phyloP scores from a whole-genome alignment of 2,797 vertebrate species.

The Peromyscus eremicus region DNA sequence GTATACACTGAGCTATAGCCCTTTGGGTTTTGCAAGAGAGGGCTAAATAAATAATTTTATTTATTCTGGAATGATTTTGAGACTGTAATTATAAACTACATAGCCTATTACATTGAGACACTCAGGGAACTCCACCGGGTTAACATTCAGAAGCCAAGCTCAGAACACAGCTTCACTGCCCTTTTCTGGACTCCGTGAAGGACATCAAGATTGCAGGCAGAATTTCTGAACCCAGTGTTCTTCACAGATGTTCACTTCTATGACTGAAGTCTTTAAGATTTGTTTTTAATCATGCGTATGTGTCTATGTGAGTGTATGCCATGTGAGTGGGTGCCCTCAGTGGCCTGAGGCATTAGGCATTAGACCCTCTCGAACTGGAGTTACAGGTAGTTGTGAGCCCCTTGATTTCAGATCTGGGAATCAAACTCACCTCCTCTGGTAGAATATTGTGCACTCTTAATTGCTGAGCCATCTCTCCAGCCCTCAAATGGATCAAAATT shows the following conservation, averaged over 20 bases:
- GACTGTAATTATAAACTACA: neutral
- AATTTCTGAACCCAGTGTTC: neutral
- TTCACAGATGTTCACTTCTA: neutral
- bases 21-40: neutral
- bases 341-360: neutral
- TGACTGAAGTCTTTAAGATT: neutral
- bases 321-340: neutral
- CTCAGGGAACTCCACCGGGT: accelerated
- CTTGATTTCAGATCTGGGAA: neutral
- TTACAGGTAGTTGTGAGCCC: neutral
- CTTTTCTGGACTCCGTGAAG: neutral
- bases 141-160: neutral
- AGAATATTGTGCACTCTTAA: neutral
- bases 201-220: neutral
- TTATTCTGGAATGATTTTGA: constrained; percentile 24
- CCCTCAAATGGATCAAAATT: neutral
- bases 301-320: neutral
- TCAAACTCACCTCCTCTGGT: neutral
- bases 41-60: neutral
- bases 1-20: neutral
- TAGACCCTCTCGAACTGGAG: neutral
- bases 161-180: neutral
- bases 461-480: neutral
- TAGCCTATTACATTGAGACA: neutral
- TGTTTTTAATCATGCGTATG: neutral